These are phyloP conservation scores for Limonius californicus DNA, from an alignment of 1,140 invertebrate species.

Conservation along the genomic window DNA sequence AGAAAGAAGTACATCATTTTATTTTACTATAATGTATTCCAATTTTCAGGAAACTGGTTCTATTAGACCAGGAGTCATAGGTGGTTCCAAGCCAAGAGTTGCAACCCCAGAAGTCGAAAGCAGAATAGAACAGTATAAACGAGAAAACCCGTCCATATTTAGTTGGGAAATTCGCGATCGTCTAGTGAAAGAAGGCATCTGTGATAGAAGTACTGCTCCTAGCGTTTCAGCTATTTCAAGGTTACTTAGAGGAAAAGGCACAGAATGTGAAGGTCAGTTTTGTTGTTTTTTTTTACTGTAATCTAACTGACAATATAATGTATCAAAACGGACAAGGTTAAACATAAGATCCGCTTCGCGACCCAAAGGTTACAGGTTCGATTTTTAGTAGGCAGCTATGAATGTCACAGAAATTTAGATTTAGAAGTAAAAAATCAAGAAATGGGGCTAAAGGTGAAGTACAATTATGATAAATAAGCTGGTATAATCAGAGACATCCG, in stretches of 20 bases:
- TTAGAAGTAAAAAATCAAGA: too few relatives aligned
- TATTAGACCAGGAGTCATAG: constrained; percentile 77
- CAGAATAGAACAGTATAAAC: constrained; percentile 82
- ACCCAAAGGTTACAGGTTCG: too few relatives aligned
- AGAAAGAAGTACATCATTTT: too few relatives aligned
- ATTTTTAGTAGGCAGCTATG: too few relatives aligned
- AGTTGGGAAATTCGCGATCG: constrained; percentile 89
- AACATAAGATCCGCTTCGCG: too few relatives aligned
- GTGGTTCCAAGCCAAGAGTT: constrained; percentile 72
- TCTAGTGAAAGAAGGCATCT: constrained; percentile 76
- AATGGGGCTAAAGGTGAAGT: too few relatives aligned
- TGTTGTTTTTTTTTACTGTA: too few relatives aligned
- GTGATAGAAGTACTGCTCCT: constrained; percentile 74
- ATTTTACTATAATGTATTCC: neutral
- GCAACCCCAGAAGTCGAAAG: constrained; percentile 77
- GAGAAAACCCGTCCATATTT: constrained; percentile 85
- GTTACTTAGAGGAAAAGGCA: constrained; percentile 69
- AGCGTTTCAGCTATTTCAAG: constrained; percentile 81
- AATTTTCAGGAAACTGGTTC: constrained; percentile 74
- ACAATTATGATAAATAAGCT: too few relatives aligned
- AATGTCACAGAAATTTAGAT: too few relatives aligned
- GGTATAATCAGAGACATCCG: too few relatives aligned
- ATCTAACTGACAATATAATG: too few relatives aligned
- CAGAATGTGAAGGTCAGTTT: constrained; percentile 54
- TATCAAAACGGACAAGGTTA: too few relatives aligned